Percentiles rank a stretch among this genome's conserved stretches.
phyloP scores from a whole-genome alignment of 2,888 invertebrate genomes.

The Pyrrhosoma nymphula region DNA sequence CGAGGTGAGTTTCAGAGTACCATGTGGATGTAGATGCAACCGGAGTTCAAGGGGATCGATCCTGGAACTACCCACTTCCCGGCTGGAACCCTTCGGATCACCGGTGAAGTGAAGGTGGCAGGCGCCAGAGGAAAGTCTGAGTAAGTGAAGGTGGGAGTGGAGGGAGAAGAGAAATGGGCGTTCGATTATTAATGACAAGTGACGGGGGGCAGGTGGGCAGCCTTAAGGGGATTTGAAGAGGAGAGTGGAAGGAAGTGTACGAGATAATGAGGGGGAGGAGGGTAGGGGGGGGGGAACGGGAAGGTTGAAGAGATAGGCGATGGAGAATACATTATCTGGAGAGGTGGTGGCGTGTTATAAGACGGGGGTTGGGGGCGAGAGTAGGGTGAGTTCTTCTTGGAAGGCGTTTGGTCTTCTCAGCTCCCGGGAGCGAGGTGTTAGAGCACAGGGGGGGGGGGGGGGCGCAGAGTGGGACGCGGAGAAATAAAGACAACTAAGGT shows the following conservation, averaged over 20 bases:
- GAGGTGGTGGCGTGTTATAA: neutral
- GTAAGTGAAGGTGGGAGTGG: neutral
- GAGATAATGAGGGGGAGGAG: neutral
- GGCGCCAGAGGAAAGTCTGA: neutral
- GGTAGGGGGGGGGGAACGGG: neutral
- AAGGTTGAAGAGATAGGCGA: neutral
- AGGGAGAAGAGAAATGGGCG: conserved; percentile 8
- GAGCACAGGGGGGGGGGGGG: neutral
- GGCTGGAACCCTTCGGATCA: neutral
- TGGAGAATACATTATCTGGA: conserved; percentile 20
- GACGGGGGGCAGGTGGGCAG: conserved; percentile 51
- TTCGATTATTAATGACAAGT: conserved; percentile 65
- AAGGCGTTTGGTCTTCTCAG: neutral
- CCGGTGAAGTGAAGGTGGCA: neutral
- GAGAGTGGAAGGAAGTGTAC: neutral
- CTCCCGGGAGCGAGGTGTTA: neutral
- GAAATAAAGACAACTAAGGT: neutral
- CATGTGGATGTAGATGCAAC: too few species aligned
- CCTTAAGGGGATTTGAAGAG: neutral
- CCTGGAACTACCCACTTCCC: neutral
- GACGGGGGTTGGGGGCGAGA: neutral
- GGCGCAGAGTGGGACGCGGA: too few species aligned
- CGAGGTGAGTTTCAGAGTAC: too few species aligned
- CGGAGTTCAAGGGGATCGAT: neutral
- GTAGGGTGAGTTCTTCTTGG: neutral